These are phyloP conservation scores for Fragum fragum DNA, from an alignment of 2,888 invertebrate species.

Conservation along the genomic window DNA sequence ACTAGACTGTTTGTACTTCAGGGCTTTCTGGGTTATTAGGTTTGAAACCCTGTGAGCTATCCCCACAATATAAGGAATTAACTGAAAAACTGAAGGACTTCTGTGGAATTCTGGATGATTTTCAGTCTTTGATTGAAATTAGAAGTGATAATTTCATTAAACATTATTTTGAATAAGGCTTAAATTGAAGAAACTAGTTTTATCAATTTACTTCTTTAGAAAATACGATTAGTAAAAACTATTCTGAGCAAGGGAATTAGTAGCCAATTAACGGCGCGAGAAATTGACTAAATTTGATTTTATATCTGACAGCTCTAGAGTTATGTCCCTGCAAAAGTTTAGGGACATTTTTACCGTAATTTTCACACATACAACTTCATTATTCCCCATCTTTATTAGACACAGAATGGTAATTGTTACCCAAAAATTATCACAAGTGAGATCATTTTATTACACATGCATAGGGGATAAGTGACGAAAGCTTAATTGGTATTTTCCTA, in stretches of 20 bases:
- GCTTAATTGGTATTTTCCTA: slow-evolving; percentile 38
- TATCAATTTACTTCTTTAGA: slow-evolving; percentile 23
- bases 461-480: slow-evolving; percentile 53
- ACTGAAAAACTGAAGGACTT: not conserved
- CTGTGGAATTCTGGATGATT: not conserved
- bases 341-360: slow-evolving; percentile 62
- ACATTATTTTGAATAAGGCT: slow-evolving; percentile 21
- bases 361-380: slow-evolving; percentile 67
- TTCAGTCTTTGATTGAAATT: slow-evolving; percentile 10
- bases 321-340: slow-evolving; percentile 46
- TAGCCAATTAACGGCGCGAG: slow-evolving; percentile 58
- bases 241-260: slow-evolving; percentile 49
- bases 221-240: slow-evolving; percentile 28
- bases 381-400: slow-evolving; percentile 56
- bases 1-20: no score
- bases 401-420: slow-evolving; percentile 57
- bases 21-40: no score
- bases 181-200: slow-evolving; percentile 26
- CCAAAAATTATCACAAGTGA: slow-evolving; percentile 43
- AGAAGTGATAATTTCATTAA: slow-evolving; percentile 17
- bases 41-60: no score
- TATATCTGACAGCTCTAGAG: slow-evolving; percentile 54
- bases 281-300: slow-evolving; percentile 68
- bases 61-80: no score
- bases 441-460: slow-evolving; percentile 63